Conservation (phyloP, 2,113 vertebrate species). For the Spilogale gracilis region DNA sequence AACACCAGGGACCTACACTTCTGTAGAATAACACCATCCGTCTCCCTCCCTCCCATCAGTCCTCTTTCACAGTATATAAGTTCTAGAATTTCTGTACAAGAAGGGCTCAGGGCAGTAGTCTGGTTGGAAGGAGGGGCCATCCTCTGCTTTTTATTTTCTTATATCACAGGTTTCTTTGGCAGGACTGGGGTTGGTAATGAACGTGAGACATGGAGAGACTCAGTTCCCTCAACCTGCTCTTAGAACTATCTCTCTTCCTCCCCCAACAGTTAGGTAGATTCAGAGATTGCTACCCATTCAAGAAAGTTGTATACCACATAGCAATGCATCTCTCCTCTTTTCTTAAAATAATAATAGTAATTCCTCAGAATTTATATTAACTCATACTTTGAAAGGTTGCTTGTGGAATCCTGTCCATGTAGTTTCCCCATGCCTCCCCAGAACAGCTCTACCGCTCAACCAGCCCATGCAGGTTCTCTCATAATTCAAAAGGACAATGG, state of each 20-base stretch:
- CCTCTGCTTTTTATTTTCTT: not conserved
- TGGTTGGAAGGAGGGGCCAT: not conserved
- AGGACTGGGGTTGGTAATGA: not conserved
- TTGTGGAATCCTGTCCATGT: accelerated
- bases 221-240: no score
- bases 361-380: not conserved
- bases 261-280: not conserved
- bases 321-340: not conserved
- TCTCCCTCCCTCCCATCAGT: no score
- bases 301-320: no score
- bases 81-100: not conserved
- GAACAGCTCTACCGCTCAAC: not conserved
- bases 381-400: no score
- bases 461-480: not conserved
- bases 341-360: not conserved
- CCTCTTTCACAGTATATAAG: accelerated
- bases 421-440: not conserved
- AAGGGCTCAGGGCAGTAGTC: not conserved
- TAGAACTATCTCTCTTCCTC: not conserved
- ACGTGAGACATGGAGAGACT: not conserved
- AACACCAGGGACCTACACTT: accelerated
- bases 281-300: not conserved
- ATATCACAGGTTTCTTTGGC: not conserved
- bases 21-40: not conserved
- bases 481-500: not conserved